Conservation (phyloP, 1,140 invertebrate genomes). For the Drosophila kepulauana region DNA sequence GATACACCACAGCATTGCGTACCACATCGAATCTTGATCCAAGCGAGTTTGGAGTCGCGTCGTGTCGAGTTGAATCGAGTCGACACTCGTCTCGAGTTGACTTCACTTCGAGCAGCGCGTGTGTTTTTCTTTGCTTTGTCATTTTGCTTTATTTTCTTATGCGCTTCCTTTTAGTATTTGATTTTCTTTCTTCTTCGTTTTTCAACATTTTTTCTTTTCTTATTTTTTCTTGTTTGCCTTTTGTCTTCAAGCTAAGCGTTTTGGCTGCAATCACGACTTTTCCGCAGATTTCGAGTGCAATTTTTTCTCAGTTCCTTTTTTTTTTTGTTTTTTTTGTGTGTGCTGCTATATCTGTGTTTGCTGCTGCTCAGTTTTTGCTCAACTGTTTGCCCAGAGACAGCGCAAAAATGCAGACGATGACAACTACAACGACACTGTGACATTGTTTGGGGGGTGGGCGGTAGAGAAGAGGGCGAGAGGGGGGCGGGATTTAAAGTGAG, state of each 20-base stretch:
- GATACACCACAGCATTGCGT: slow-evolving; percentile 1
- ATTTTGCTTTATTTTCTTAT: slow-evolving; percentile 73
- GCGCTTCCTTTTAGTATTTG: slow-evolving; percentile 41
- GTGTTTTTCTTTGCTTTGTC: slow-evolving; percentile 70
- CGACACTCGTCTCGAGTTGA: slow-evolving; percentile 54
- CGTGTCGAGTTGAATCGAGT: slow-evolving; percentile 4
- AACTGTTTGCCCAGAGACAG: slow-evolving; percentile 62
- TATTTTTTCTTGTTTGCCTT: slow-evolving; percentile 28
- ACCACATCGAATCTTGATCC: background rate
- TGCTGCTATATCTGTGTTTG: slow-evolving; percentile 7
- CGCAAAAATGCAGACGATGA: slow-evolving; percentile 67
- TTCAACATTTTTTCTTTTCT: background rate
- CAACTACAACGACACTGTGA: slow-evolving; percentile 13
- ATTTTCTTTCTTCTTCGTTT: slow-evolving; percentile 20
- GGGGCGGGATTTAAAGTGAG: background rate
- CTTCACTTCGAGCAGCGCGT: slow-evolving; percentile 59
- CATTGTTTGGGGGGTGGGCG: background rate
- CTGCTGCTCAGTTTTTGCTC: slow-evolving; percentile 57
- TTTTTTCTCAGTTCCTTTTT: slow-evolving; percentile 56
- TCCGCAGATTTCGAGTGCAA: slow-evolving; percentile 79
- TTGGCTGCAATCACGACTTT: slow-evolving; percentile 82
- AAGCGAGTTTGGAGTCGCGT: slow-evolving; percentile 15
- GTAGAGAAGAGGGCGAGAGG: background rate
- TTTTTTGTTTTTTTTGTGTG: slow-evolving; percentile 10
- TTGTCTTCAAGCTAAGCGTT: slow-evolving; percentile 65